Evolutionary conservation across 2,797 vertebrate species (phyloP).

Genomic region (Pitangus sulphuratus): DNA sequence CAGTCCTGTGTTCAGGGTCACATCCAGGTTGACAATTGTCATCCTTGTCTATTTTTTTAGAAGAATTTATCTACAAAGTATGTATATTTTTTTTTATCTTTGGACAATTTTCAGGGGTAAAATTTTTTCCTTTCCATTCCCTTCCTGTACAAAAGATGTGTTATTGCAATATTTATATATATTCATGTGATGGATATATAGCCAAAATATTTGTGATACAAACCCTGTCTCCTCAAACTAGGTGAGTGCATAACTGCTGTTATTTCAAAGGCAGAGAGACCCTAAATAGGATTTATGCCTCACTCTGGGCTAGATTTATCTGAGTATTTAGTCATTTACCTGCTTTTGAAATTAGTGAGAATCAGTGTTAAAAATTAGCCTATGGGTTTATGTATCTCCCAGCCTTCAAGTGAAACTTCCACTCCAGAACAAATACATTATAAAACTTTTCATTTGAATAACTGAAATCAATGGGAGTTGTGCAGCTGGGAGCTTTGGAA

Average conservation of each 20-base stretch:
- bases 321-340: not conserved
- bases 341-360: not conserved
- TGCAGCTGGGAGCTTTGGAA: conserved; percentile 33
- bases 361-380: conserved; percentile 1
- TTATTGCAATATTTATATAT: not conserved
- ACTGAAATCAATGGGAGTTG: not conserved
- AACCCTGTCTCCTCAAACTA: not conserved
- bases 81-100: not conserved
- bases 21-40: not conserved
- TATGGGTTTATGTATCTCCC: not conserved
- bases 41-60: not conserved
- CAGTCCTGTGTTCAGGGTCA: not conserved
- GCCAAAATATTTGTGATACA: not conserved
- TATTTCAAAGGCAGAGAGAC: not conserved
- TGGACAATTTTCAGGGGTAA: not conserved
- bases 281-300: not conserved
- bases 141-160: not conserved
- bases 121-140: not conserved
- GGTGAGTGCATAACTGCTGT: not conserved
- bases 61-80: not conserved
- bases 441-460: conserved; percentile 38
- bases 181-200: not conserved
- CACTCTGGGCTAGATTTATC: not conserved
- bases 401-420: conserved; percentile 6
- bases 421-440: conserved; percentile 27